phyloP scores from a whole-genome alignment of 2,888 invertebrate genomes.

The Chrysodeixis includens region DNA sequence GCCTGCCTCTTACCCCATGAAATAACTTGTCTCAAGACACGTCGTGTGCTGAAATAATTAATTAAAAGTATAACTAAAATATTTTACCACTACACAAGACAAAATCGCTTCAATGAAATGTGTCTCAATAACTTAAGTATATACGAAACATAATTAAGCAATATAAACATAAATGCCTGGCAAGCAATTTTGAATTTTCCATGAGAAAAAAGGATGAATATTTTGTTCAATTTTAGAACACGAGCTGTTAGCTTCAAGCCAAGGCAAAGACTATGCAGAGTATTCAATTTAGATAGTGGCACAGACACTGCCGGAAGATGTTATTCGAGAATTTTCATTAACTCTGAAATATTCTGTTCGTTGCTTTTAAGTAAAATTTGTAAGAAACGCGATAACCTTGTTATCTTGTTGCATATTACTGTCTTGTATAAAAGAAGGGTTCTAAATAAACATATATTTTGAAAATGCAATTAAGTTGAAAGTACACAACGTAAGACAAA shows the following conservation, averaged over 20 bases:
- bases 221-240: constrained; percentile 27
- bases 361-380: constrained; percentile 42
- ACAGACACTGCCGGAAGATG: constrained; percentile 33
- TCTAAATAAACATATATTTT: constrained; percentile 29
- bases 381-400: constrained; percentile 41
- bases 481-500: no score
- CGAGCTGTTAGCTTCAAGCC: constrained; percentile 18
- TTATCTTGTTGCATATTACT: constrained; percentile 30
- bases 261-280: constrained; percentile 32
- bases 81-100: no score
- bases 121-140: no score
- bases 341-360: constrained; percentile 46
- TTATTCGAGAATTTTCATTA: constrained; percentile 59
- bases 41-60: no score
- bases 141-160: background rate
- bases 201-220: background rate
- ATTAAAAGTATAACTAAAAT: no score
- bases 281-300: constrained; percentile 58
- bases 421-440: constrained; percentile 15
- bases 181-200: background rate
- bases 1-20: no score
- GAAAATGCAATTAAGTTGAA: constrained; percentile 47
- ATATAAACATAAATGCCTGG: background rate
- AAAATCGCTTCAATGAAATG: no score
- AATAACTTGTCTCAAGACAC: no score